Conservation (phyloP, 2,113 vertebrate genomes). For the Platichthys flesus region DNA sequence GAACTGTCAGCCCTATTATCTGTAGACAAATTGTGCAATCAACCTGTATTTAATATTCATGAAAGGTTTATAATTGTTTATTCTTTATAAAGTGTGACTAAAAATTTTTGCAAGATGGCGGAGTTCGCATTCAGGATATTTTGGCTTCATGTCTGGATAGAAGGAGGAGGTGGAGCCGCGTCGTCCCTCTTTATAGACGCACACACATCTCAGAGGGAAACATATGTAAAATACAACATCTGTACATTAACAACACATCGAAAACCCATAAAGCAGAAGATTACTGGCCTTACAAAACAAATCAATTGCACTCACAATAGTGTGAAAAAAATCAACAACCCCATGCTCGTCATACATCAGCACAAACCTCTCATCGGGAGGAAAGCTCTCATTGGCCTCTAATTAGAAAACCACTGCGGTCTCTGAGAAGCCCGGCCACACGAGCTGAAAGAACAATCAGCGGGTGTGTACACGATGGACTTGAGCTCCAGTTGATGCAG, state of each 20-base stretch:
- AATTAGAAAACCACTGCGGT: conserved; percentile 45
- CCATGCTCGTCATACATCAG: conserved; percentile 6
- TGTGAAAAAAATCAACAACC: neutral
- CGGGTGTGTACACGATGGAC: conserved; percentile 45
- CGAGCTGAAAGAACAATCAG: conserved; percentile 40
- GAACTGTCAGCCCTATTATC: no score
- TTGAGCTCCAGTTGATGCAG: conserved; percentile 16
- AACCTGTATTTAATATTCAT: no score
- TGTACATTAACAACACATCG: no score
- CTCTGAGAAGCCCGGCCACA: conserved; percentile 17
- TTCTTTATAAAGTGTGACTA: no score
- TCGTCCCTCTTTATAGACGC: neutral
- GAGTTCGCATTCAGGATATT: neutral
- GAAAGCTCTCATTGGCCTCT: conserved; percentile 48
- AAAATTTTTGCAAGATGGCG: neutral
- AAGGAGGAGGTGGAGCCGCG: neutral
- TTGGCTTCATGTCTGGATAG: neutral
- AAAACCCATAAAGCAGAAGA: no score
- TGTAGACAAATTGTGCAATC: no score
- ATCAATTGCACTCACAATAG: neutral
- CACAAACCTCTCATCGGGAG: conserved; percentile 13
- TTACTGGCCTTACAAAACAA: neutral
- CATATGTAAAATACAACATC: neutral
- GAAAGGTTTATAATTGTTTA: no score
- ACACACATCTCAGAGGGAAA: neutral